These are phyloP conservation scores for Lepidocolaptes lacrymiger DNA, from an alignment of 2,797 vertebrate species.

Conservation along the genomic window DNA sequence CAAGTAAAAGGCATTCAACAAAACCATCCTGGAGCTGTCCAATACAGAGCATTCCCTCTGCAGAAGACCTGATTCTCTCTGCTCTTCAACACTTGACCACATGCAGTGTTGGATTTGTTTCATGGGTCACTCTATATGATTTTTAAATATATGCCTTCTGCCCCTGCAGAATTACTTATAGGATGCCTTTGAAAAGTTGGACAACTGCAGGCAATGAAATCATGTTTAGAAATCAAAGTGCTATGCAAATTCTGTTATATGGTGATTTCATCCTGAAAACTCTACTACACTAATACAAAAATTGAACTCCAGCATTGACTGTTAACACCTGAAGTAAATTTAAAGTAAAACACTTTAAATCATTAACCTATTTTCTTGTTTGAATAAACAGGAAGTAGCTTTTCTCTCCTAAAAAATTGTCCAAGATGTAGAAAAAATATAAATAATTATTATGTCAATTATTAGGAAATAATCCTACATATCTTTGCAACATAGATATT, in stretches of 20 bases:
- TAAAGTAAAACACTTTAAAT: background rate
- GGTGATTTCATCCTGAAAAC: background rate
- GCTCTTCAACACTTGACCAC: background rate
- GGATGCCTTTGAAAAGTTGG: background rate
- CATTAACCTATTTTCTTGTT: background rate
- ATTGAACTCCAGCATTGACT: background rate
- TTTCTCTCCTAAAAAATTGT: background rate
- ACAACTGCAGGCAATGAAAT: background rate
- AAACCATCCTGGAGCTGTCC: conserved; percentile 11
- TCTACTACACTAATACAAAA: background rate
- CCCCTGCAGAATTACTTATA: background rate
- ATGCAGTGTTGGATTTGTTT: background rate
- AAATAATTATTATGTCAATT: background rate
- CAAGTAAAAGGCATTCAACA: background rate
- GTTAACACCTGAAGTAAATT: background rate
- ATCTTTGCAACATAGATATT: background rate
- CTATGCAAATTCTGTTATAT: background rate
- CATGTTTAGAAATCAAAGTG: background rate
- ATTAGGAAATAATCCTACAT: background rate
- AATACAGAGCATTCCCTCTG: background rate
- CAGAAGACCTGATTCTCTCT: background rate
- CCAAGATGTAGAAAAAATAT: background rate
- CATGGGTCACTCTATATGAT: background rate
- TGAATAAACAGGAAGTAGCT: background rate
- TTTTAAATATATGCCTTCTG: background rate